A percentile compares a stretch with the other conserved stretches of the same genome.
Conservation (phyloP, 2,888 invertebrate species). For the Chesias legatella region DNA sequence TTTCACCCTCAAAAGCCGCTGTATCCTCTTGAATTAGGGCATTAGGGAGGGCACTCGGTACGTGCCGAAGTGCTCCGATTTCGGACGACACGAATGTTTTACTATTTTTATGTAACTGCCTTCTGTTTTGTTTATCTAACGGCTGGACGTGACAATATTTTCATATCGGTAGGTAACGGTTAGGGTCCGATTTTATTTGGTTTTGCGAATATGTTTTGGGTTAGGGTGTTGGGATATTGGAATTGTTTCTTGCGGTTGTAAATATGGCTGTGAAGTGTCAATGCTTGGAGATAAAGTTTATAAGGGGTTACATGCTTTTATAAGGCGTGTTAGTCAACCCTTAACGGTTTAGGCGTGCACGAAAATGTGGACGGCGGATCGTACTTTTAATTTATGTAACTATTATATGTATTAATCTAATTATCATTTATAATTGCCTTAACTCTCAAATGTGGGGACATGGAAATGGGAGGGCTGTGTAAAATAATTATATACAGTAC, state of each 20-base stretch:
- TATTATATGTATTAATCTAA: too few species aligned
- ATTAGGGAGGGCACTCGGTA: constrained; percentile 23
- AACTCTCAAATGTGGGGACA: too few species aligned
- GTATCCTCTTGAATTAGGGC: constrained; percentile 28
- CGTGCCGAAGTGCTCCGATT: constrained; percentile 28
- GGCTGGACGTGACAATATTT: constrained; percentile 23
- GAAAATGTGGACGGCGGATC: too few species aligned
- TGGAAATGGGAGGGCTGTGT: too few species aligned
- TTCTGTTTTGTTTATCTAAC: constrained; percentile 26
- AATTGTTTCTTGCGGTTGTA: constrained; percentile 8
- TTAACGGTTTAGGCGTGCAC: too few species aligned
- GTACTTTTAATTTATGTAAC: too few species aligned
- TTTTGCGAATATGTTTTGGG: constrained; percentile 13
- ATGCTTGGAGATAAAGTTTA: too few species aligned
- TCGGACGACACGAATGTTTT: constrained; percentile 21
- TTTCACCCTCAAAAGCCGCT: constrained; percentile 24
- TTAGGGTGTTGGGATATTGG: constrained; percentile 9
- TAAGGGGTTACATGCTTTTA: too few species aligned
- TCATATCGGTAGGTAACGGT: constrained; percentile 14
- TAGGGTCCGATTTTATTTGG: constrained; percentile 11
- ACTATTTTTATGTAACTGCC: constrained; percentile 24
- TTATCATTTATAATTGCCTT: too few species aligned
- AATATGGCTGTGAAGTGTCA: background rate
- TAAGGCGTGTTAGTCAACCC: too few species aligned
- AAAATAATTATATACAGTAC: too few species aligned